A percentile compares a stretch with the other conserved stretches of the same genome.
phyloP scores from a whole-genome alignment of 2,888 invertebrate species.

The Pelosia muscerda region DNA sequence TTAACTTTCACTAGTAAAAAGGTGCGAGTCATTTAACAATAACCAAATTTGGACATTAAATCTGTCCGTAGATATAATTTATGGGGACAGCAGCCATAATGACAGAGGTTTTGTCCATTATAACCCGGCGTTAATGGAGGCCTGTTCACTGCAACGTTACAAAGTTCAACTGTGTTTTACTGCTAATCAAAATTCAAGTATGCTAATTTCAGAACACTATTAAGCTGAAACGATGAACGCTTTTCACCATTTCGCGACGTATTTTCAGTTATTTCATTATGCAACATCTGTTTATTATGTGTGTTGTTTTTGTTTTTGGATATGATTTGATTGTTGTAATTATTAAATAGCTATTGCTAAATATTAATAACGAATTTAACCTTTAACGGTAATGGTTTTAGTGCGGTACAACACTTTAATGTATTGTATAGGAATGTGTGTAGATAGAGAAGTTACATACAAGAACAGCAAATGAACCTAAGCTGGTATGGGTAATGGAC shows the following conservation, averaged over 20 bases:
- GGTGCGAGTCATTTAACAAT: slow-evolving; percentile 54
- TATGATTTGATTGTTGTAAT: slow-evolving; percentile 12
- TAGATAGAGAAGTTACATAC: no score
- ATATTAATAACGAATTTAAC: not conserved
- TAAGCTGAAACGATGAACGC: slow-evolving; percentile 57
- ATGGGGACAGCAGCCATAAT: slow-evolving; percentile 64
- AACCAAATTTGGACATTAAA: slow-evolving; percentile 64
- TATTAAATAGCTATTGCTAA: slow-evolving; percentile 3
- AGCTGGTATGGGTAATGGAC: no score
- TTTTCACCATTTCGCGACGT: slow-evolving; percentile 44
- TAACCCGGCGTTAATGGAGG: slow-evolving; percentile 67
- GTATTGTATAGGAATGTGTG: not conserved
- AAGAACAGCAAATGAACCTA: no score
- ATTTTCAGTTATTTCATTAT: slow-evolving; percentile 58
- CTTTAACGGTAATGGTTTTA: not conserved
- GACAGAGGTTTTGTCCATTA: slow-evolving; percentile 78
- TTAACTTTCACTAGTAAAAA: slow-evolving; percentile 36
- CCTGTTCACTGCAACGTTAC: slow-evolving; percentile 60
- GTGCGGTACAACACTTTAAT: not conserved
- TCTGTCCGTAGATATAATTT: slow-evolving; percentile 64
- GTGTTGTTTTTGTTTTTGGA: slow-evolving; percentile 15
- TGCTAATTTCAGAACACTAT: slow-evolving; percentile 78
- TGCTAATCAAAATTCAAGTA: slow-evolving; percentile 83
- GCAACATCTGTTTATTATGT: slow-evolving; percentile 43
- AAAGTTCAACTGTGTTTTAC: slow-evolving; percentile 72